These are phyloP conservation scores for Eretmocerus hayati DNA, from an alignment of 2,888 invertebrate genomes.

Conservation along the genomic window DNA sequence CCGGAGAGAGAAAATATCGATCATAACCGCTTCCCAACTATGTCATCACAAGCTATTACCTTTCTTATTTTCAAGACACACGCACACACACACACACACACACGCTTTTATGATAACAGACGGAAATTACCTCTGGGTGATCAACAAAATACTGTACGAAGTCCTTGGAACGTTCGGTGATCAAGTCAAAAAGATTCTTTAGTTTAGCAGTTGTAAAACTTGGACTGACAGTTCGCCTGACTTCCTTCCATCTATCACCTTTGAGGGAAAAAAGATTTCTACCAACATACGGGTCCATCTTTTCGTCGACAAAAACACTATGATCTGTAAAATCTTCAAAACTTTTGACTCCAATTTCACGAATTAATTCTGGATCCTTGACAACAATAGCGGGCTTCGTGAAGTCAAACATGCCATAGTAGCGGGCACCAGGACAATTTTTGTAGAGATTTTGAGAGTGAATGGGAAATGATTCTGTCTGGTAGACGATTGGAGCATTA, in stretches of 20 bases:
- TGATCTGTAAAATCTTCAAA: conserved; percentile 39
- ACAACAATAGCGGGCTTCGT: conserved; percentile 30
- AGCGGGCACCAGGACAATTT: conserved; percentile 17
- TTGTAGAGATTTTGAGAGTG: conserved; percentile 21
- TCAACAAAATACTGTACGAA: conserved; percentile 30
- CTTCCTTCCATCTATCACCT: conserved; percentile 36
- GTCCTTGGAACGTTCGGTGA: conserved; percentile 30
- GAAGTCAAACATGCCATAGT: conserved; percentile 33
- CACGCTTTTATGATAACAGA: too few relatives aligned
- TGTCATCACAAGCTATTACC: too few relatives aligned
- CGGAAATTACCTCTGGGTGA: conserved; percentile 26
- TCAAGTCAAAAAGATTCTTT: conserved; percentile 32
- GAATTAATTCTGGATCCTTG: conserved; percentile 38
- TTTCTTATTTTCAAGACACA: too few relatives aligned
- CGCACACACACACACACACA: too few relatives aligned
- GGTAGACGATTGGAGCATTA: conserved; percentile 20
- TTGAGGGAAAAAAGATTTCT: conserved; percentile 34
- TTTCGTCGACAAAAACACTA: conserved; percentile 29
- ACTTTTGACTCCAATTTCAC: conserved; percentile 30
- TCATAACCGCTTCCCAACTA: too few relatives aligned
- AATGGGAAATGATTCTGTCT: conserved; percentile 6
- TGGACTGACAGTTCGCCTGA: conserved; percentile 34
- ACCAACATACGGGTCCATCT: conserved; percentile 34
- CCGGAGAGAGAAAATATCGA: too few relatives aligned
- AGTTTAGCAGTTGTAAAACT: conserved; percentile 37